Evolutionary conservation across 2,113 vertebrate species (phyloP).

Genomic region (Pristiophorus japonicus): DNA sequence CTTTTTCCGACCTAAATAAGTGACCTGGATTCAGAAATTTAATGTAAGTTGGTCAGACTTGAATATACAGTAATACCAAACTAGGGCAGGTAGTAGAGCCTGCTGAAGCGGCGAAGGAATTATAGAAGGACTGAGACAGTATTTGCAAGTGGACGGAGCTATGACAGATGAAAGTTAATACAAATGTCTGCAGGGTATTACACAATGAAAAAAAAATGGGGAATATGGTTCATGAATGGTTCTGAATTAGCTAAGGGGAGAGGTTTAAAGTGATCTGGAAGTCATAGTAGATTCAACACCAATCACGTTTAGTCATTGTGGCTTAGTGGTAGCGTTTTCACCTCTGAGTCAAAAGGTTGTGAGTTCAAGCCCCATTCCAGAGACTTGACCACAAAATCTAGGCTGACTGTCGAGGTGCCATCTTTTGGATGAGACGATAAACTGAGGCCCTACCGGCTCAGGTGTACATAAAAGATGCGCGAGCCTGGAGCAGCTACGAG

Average conservation of each 20-base stretch:
- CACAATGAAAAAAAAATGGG: not conserved
- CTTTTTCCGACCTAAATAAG: not conserved
- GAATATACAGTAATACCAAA: not conserved
- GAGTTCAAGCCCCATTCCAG: not conserved
- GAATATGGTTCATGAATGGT: not conserved
- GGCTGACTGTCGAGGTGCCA: not conserved
- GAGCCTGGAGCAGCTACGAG: no score
- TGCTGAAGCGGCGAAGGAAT: not conserved
- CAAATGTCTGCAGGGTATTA: not conserved
- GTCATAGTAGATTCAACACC: not conserved
- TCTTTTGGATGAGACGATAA: not conserved
- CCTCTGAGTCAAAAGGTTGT: not conserved
- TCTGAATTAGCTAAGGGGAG: not conserved
- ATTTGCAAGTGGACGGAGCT: not conserved
- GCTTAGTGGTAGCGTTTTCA: not conserved
- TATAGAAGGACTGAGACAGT: no score
- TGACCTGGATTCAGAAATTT: not conserved
- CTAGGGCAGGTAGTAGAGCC: not conserved
- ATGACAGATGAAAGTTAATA: not conserved
- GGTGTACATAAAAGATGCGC: not conserved
- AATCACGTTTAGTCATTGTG: not conserved
- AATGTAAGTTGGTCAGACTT: not conserved
- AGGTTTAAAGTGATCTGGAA: not conserved
- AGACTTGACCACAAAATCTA: not conserved
- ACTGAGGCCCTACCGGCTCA: not conserved